Evolutionary conservation across 2,113 vertebrate genomes (phyloP), one percentile per base, ranked within the genome.

Genomic region (Chaetodon auriga): DNA sequence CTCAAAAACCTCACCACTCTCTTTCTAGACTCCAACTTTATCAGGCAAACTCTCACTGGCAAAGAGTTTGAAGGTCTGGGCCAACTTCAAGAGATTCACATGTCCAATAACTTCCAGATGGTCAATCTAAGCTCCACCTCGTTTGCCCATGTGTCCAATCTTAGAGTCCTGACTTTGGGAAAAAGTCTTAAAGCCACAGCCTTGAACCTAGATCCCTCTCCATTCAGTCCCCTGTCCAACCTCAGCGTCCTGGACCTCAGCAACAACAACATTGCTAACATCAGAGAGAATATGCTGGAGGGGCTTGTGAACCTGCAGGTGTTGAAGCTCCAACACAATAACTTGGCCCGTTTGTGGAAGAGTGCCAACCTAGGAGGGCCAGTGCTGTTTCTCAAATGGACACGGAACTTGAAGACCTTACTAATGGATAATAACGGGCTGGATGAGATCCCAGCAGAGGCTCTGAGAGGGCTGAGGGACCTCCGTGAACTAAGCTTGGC

Each of bases 191-290:
- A 88, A 18, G 93, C 69, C 57, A 95, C 80, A 66, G 95, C 92
- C 38, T 64, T 96, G 80, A 93, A 93, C 35, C 3, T 93, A 48
- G 92, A 96, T 57, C 95, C 95, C 6, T 99, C 97, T 0, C 98
- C 97, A 12, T 99, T 99, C 83, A 88, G 45, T 21, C 86, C 75
- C 58, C 93, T 99, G 41, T 66, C 2, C 48, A 97, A 98, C 74
- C 93, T 99, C 73, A 95, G 93, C 18, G 0, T 95, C 57, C 88
- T 99, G 69, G 98, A 99, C 83, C 95, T 99, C 41, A 97, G 97
- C 87, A 98, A 99, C 92, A 99, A 99, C 89, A 99, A 99, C 75
- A 95, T 99, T 36, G 98, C 97, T 64, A 98, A 98, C 80, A 78
- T 99, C 66, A 94, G 92, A 2, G 91, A 87, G 0, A 95, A 89